Conservation (phyloP, 1,140 invertebrate species). For the Eurosta solidaginis region DNA sequence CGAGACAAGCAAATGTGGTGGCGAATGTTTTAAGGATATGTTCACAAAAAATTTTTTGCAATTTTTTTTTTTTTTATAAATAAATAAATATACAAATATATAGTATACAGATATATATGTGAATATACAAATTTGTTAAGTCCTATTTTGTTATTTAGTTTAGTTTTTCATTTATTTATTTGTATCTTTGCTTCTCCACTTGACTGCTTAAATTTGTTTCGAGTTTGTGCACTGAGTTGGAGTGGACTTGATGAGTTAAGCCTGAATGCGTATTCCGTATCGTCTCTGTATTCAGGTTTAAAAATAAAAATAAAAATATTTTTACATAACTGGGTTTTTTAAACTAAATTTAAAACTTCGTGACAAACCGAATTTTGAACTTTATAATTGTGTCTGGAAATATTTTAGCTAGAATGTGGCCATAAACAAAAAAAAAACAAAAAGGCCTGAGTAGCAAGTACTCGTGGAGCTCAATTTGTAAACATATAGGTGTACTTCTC, state of each 20-base stretch:
- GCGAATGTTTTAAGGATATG: neutral
- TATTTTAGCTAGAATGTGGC: neutral
- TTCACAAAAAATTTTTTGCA: neutral
- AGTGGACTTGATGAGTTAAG: neutral
- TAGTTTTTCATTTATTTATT: neutral
- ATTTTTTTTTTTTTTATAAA: neutral
- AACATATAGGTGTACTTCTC: too few relatives aligned
- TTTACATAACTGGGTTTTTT: neutral
- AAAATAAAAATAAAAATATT: neutral
- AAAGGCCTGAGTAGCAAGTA: too few relatives aligned
- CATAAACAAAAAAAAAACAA: neutral
- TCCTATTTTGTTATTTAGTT: slow-evolving; percentile 9
- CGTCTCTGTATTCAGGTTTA: neutral
- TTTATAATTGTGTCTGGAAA: neutral
- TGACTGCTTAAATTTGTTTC: slow-evolving; percentile 11
- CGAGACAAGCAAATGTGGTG: neutral
- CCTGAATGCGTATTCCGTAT: neutral
- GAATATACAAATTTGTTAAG: neutral
- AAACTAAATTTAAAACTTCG: neutral
- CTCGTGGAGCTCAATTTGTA: too few relatives aligned
- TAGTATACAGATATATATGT: neutral
- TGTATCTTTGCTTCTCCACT: neutral
- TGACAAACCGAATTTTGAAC: neutral
- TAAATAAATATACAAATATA: neutral
- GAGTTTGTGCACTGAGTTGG: neutral